These are phyloP conservation scores for Thymelicus lineola DNA, from an alignment of 2,888 invertebrate species.

Conservation along the genomic window DNA sequence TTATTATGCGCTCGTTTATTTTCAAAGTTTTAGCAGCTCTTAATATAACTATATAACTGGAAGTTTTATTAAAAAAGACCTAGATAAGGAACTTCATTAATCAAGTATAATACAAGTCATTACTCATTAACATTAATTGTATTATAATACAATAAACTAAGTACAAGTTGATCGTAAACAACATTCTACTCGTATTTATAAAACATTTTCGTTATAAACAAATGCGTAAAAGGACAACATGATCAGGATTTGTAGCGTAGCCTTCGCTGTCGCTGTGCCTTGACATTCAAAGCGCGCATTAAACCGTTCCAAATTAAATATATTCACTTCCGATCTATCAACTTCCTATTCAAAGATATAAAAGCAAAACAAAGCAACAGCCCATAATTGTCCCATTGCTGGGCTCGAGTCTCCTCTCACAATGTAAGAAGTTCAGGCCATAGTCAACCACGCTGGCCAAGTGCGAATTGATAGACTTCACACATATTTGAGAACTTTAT, in stretches of 20 bases:
- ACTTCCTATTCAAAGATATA: slow-evolving; percentile 70
- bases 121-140: not conserved
- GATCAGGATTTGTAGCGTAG: slow-evolving; percentile 47
- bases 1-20: too few species aligned
- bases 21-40: too few species aligned
- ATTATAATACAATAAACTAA: not conserved
- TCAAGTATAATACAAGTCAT: not conserved
- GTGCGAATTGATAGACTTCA: too few species aligned
- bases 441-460: too few species aligned
- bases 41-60: too few species aligned
- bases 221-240: slow-evolving; percentile 34
- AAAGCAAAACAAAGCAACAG: too few species aligned
- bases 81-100: not conserved
- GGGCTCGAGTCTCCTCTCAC: too few species aligned
- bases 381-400: too few species aligned
- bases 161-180: not conserved
- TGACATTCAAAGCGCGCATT: slow-evolving; percentile 78
- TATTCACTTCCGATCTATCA: slow-evolving; percentile 73
- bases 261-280: slow-evolving; percentile 68
- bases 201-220: slow-evolving; percentile 3
- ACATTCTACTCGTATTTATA: slow-evolving; percentile 8
- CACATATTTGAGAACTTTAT: too few species aligned
- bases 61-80: too few species aligned
- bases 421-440: too few species aligned
- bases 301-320: slow-evolving; percentile 76